phyloP scores from a whole-genome alignment of 1,140 invertebrate species.

The Armadillidium nasatum region DNA sequence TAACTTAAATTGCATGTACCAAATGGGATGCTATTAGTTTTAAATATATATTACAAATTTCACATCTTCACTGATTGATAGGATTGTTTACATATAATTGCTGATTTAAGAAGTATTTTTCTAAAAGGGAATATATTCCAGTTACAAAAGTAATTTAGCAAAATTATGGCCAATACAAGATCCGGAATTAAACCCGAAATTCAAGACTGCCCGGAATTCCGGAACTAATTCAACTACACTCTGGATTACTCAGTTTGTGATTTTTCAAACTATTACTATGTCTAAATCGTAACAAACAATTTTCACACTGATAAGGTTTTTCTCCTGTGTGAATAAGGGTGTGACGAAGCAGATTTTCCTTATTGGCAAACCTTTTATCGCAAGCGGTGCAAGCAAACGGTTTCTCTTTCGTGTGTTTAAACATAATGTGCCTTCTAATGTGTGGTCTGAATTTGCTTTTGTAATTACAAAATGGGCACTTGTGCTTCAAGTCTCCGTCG shows the following conservation, averaged over 20 bases:
- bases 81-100: too few relatives aligned
- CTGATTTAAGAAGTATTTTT: too few relatives aligned
- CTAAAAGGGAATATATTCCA: too few relatives aligned
- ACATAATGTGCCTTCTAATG: conserved; percentile 39
- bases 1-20: too few relatives aligned
- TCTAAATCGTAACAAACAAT: conserved; percentile 27
- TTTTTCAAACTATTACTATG: not conserved
- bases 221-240: too few relatives aligned
- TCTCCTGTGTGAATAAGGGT: conserved; percentile 61
- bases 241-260: not conserved
- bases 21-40: too few relatives aligned
- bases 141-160: too few relatives aligned
- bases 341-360: conserved; percentile 58
- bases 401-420: conserved; percentile 9
- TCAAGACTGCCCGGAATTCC: too few relatives aligned
- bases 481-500: not conserved
- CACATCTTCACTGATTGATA: too few relatives aligned
- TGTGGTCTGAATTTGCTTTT: conserved; percentile 7
- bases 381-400: not conserved
- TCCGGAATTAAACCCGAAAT: too few relatives aligned
- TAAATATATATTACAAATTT: too few relatives aligned
- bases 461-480: not conserved
- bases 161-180: too few relatives aligned
- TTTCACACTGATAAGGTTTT: conserved; percentile 49
- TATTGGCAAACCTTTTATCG: not conserved